phyloP scores from a whole-genome alignment of 2,113 vertebrate genomes.

The Pseudolaguvia tuberculata region DNA sequence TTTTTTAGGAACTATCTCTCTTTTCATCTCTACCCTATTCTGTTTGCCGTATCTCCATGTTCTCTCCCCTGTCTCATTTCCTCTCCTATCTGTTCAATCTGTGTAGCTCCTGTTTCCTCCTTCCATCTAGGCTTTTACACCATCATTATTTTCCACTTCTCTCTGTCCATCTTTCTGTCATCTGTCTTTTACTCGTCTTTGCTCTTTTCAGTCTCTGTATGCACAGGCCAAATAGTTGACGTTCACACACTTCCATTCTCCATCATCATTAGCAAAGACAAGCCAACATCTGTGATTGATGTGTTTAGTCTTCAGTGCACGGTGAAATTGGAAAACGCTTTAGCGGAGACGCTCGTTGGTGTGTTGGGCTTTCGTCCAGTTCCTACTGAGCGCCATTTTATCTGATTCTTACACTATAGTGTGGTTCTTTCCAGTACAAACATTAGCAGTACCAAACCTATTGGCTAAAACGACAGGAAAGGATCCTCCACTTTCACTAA shows the following conservation, averaged over 20 bases:
- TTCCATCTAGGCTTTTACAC: neutral
- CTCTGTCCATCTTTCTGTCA: constrained; percentile 16
- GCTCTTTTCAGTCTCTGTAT: constrained; percentile 18
- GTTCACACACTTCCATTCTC: constrained; percentile 37
- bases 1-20: neutral
- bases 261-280: constrained; percentile 41
- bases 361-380: neutral
- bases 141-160: constrained; percentile 14
- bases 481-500: constrained; percentile 15
- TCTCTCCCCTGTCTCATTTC: constrained; percentile 13
- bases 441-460: constrained; percentile 32
- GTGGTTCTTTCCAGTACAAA: constrained; percentile 52
- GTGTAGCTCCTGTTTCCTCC: constrained; percentile 13
- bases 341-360: neutral
- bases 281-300: constrained; percentile 46
- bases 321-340: constrained; percentile 40
- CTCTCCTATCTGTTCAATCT: constrained; percentile 2
- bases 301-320: constrained; percentile 56
- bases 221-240: constrained; percentile 10
- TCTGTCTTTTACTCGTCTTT: constrained; percentile 18
- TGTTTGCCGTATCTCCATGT: neutral
- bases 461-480: constrained; percentile 25
- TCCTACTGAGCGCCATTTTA: constrained; percentile 48
- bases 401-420: constrained; percentile 48
- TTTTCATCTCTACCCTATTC: neutral